Evolutionary conservation across 2,888 invertebrate genomes (phyloP).

Genomic region (Dryobotodes eremita): DNA sequence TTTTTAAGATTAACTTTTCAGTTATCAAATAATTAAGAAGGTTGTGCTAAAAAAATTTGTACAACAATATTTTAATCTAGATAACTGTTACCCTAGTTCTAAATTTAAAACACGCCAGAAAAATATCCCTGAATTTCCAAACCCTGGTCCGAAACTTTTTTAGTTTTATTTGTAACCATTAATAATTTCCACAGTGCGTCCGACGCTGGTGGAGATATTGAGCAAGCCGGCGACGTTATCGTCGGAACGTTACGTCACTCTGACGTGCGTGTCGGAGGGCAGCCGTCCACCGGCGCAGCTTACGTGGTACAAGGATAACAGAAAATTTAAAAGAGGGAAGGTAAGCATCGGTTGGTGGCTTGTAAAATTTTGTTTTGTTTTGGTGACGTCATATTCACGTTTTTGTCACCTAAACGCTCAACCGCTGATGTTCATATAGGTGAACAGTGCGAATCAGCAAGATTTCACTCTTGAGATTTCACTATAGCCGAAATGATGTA

Average conservation of each 20-base stretch:
- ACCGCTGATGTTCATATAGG: not conserved
- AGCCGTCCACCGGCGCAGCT: constrained; percentile 96
- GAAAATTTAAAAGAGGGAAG: constrained; percentile 94
- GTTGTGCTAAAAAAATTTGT: not conserved
- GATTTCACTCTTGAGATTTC: not conserved
- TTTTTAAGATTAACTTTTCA: not conserved
- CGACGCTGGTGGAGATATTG: constrained; percentile 94
- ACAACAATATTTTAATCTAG: not conserved
- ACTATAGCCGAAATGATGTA: not conserved
- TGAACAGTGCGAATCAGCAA: too few relatives aligned
- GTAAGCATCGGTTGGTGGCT: constrained; percentile 85
- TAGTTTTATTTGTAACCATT: constrained; percentile 46
- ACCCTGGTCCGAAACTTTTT: constrained; percentile 7
- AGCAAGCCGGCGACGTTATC: constrained; percentile 94
- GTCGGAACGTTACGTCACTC: constrained; percentile 94
- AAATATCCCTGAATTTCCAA: constrained; percentile 11
- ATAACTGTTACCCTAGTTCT: not conserved
- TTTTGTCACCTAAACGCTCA: not conserved
- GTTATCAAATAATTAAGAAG: not conserved
- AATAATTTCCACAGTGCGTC: constrained; percentile 92
- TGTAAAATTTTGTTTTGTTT: not conserved
- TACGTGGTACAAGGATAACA: constrained; percentile 96
- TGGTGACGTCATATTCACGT: not conserved
- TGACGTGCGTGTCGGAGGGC: constrained; percentile 95
- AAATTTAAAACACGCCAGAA: constrained; percentile 13